These are phyloP conservation scores for Halcyon badia DNA, from an alignment of 2,797 vertebrate genomes.

Conservation along the genomic window DNA sequence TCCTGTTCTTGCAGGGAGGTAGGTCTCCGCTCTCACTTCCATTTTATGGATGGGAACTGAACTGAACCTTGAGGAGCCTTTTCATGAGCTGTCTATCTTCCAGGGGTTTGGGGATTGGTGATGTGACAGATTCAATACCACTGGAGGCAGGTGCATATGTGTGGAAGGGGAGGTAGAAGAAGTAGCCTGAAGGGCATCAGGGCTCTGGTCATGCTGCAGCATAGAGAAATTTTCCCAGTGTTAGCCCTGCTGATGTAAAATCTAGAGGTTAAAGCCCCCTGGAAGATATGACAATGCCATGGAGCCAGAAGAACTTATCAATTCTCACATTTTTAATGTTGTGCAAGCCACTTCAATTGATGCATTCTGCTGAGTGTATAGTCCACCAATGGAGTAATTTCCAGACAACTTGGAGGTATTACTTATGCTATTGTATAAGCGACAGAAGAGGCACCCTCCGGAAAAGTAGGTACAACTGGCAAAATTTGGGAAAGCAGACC, in stretches of 20 bases:
- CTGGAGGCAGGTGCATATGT: not conserved
- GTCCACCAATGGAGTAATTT: not conserved
- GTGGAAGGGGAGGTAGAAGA: not conserved
- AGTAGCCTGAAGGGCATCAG: not conserved
- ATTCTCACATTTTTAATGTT: not conserved
- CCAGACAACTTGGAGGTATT: not conserved
- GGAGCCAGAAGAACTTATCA: not conserved
- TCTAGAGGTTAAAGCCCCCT: not conserved
- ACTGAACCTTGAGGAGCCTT: not conserved
- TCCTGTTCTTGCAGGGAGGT: not conserved
- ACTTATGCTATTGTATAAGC: rapidly evolving
- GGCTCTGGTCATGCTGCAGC: not conserved
- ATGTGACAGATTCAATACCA: not conserved
- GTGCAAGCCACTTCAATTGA: not conserved
- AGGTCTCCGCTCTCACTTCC: not conserved
- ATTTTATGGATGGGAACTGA: not conserved
- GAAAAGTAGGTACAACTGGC: not conserved
- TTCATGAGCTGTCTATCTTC: not conserved
- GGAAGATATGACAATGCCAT: not conserved
- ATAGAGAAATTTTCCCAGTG: not conserved
- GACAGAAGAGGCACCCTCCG: not conserved
- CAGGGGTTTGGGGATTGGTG: not conserved
- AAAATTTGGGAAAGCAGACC: not conserved
- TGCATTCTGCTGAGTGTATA: not conserved
- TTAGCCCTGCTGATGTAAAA: not conserved